Evolutionary conservation across 2,113 vertebrate genomes (phyloP), one percentile per base, ranked within the genome.

Genomic region (Elgaria multicarinata): DNA sequence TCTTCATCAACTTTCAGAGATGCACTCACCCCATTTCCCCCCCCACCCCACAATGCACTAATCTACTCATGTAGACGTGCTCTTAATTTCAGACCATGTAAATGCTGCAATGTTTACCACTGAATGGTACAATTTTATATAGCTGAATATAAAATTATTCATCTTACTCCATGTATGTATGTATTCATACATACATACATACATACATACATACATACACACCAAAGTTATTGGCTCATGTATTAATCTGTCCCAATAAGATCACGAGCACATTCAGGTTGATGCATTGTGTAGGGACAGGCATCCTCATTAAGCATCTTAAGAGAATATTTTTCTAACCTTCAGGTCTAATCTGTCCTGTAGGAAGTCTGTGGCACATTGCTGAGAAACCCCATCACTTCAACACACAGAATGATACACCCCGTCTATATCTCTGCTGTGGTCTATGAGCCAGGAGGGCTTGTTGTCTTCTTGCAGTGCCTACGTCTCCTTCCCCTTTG

Each of bases 401-500:
- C 58, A 87, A 79, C 55, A 72, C 12, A 28, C 26, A 53, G 50
- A 10, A 53, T 53, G 12, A 80, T 53, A 74, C 6, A 31, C 24
- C 80, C 80, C 83, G 0, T 64, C 12, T 87, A 74, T 71, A 20
- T 20, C 1, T 26, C 20, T 78, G 74, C 86, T 39, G 50, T 1
- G 69, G 1, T 75, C 55, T 79, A 50, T 91, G 74, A 36, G 46
- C 3, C 67, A 14, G 28, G 9, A 71, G 67, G 82, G 18, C 14
- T 24, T 12, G 13, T 46, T 12, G 28, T 53, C 64, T 55, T 28
- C 24, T 69, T 84, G 86, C 91, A 93, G 84, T 79, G 90, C 87
- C 88, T 80, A 77, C 91, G 87, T 85, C 85, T 85, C 53, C 72
- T 72, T 79, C 20, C 75, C 20, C 16, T 84, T 77, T 89, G 85